These are phyloP conservation scores for Atlantisia rogersi DNA, from an alignment of 2,113 vertebrate species.

Conservation along the genomic window DNA sequence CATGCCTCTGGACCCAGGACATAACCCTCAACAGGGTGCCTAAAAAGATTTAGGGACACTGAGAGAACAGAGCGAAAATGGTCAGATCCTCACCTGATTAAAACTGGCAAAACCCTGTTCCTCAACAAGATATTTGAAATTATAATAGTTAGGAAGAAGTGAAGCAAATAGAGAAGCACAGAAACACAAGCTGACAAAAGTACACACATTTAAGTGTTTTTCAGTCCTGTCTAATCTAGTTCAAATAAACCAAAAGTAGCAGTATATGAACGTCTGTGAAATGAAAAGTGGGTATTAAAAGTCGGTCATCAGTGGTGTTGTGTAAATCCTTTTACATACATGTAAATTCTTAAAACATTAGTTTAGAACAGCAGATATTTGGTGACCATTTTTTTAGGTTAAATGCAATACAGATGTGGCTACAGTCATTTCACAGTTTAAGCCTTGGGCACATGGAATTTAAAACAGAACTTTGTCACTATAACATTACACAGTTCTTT, in stretches of 20 bases:
- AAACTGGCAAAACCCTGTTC: background rate
- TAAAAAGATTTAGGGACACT: background rate
- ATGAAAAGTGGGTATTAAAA: constrained; percentile 26
- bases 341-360: constrained; percentile 32
- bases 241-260: constrained; percentile 9
- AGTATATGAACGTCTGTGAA: background rate
- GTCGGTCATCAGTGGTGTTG: background rate
- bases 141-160: background rate
- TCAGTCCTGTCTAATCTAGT: background rate
- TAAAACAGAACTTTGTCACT: background rate
- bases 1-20: background rate
- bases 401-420: constrained; percentile 29
- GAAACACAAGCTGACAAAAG: background rate
- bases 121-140: background rate
- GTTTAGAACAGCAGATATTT: constrained; percentile 16
- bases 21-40: background rate
- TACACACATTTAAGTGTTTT: background rate
- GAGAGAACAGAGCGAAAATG: background rate
- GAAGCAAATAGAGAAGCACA: background rate
- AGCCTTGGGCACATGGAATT: background rate
- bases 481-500: background rate
- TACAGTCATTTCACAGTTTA: constrained; percentile 42
- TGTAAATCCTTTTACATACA: background rate
- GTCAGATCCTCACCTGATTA: background rate
- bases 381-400: background rate